phyloP scores from a whole-genome alignment of 2,888 invertebrate species.

The Timema cristinae region DNA sequence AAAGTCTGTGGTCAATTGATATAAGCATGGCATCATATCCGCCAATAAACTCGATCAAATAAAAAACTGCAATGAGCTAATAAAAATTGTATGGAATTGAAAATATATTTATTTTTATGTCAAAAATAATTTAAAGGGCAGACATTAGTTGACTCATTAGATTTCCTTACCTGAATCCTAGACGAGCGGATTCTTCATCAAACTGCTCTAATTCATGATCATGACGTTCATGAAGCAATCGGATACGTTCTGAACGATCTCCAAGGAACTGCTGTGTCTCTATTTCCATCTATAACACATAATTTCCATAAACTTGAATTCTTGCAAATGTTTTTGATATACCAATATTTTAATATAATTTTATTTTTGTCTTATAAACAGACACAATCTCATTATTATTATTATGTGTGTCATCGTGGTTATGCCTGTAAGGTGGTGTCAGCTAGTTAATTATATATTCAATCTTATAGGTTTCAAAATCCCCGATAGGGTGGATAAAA shows the following conservation, averaged over 20 bases:
- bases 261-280: constrained; percentile 88
- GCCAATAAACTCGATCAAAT: background rate
- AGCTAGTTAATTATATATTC: background rate
- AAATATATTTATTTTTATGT: background rate
- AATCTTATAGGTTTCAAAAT: background rate
- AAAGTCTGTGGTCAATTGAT: background rate
- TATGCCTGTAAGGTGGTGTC: background rate
- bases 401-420: background rate
- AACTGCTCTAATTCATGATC: constrained; percentile 87
- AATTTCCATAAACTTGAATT: background rate
- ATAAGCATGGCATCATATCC: background rate
- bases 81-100: background rate
- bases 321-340: too few relatives aligned
- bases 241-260: constrained; percentile 85
- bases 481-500: too few relatives aligned
- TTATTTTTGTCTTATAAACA: too few relatives aligned
- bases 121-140: background rate
- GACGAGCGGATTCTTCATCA: constrained; percentile 88
- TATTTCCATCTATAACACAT: constrained; percentile 72
- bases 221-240: constrained; percentile 84
- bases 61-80: background rate
- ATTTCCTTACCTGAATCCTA: constrained; percentile 81
- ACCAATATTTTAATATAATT: too few relatives aligned
- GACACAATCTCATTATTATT: too few relatives aligned
- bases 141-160: constrained; percentile 3